Percentiles rank a stretch among this genome's conserved stretches.
Conservation (phyloP, 2,888 invertebrate species). For the Agrotis exclamationis region DNA sequence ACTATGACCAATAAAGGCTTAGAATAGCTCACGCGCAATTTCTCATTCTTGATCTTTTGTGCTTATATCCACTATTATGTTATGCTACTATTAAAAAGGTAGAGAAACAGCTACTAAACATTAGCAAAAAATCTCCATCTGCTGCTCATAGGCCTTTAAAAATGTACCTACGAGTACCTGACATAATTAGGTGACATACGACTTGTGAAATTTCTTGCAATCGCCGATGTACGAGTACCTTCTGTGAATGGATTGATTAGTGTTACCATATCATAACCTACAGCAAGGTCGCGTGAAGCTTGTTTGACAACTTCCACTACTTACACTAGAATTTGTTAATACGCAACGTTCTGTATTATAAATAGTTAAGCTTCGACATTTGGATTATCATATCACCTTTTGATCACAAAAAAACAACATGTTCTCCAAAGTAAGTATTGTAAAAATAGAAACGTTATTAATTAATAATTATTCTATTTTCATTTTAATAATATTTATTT, state of each 20-base stretch:
- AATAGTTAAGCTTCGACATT: conserved; percentile 69
- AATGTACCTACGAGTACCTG: no score
- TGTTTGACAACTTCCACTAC: conserved; percentile 72
- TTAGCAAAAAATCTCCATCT: neutral
- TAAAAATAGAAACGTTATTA: neutral
- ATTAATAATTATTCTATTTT: neutral
- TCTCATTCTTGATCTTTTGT: no score
- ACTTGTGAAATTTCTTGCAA: conserved; percentile 56
- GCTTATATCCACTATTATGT: no score
- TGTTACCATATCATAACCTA: conserved; percentile 51
- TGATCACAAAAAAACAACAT: conserved; percentile 71
- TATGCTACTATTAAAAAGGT: no score
- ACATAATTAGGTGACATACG: conserved; percentile 51
- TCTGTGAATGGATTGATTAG: conserved; percentile 56
- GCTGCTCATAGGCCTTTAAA: neutral
- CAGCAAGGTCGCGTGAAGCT: conserved; percentile 56
- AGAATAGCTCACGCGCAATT: no score
- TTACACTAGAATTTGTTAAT: conserved; percentile 62
- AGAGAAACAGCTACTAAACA: no score
- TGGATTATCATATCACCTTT: conserved; percentile 70
- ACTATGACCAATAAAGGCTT: no score
- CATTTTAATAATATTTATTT: neutral
- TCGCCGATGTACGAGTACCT: conserved; percentile 40
- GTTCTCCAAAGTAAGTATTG: conserved; percentile 76
- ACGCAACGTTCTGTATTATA: conserved; percentile 68